Conservation (phyloP, 2,888 invertebrate genomes). For the Drosophila testacea region DNA sequence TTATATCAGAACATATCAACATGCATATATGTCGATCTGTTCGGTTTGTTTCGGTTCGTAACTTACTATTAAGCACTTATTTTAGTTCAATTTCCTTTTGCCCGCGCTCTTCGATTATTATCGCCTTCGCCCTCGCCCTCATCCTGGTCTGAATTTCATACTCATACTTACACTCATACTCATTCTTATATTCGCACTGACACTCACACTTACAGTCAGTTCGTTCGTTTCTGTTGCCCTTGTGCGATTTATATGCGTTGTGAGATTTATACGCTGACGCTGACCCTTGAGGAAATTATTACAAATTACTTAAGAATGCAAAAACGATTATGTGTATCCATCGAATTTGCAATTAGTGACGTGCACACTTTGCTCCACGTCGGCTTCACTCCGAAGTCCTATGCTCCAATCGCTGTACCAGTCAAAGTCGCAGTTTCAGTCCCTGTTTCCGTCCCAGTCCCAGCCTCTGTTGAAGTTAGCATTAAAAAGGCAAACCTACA, state of each 20-base stretch:
- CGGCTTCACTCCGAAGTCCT: constrained; percentile 29
- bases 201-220: constrained; percentile 18
- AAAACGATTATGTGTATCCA: constrained; percentile 84
- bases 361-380: constrained; percentile 73
- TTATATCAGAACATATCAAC: neutral
- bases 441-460: neutral
- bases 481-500: constrained; percentile 43
- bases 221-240: constrained; percentile 53
- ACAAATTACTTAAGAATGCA: constrained; percentile 85
- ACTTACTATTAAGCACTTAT: constrained; percentile 72
- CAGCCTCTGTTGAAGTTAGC: constrained; percentile 8
- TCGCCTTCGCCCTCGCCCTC: constrained; percentile 43
- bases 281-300: constrained; percentile 84
- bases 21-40: neutral
- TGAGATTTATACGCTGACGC: constrained; percentile 79
- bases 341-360: constrained; percentile 83
- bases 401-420: constrained; percentile 3
- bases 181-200: constrained; percentile 16
- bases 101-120: constrained; percentile 61
- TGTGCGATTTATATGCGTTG: constrained; percentile 71
- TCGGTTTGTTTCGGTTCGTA: constrained; percentile 37
- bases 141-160: constrained; percentile 9
- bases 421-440: neutral
- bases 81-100: constrained; percentile 66
- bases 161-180: constrained; percentile 16